Percentiles rank a stretch among this genome's conserved stretches.
Conservation (phyloP, 1,140 invertebrate species). For the Conopomorpha cramerella region DNA sequence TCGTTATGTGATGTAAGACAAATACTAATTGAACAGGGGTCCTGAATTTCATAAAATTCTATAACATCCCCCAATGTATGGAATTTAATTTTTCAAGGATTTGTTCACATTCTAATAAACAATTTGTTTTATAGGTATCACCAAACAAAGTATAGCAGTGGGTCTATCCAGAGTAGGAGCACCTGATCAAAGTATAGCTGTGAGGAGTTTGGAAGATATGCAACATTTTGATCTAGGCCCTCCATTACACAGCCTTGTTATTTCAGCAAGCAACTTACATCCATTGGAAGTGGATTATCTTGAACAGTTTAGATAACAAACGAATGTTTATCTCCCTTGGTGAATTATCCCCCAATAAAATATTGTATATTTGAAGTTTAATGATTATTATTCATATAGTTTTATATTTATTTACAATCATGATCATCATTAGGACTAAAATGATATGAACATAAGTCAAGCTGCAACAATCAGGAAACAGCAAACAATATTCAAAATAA, state of each 20-base stretch:
- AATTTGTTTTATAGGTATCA: too few relatives aligned
- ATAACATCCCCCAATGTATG: conserved; percentile 3
- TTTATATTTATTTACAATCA: conserved; percentile 58
- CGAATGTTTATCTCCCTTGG: too few relatives aligned
- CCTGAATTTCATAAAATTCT: too few relatives aligned
- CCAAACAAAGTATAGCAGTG: conserved; percentile 69
- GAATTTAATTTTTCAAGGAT: conserved; percentile 3
- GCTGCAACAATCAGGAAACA: conserved; percentile 42
- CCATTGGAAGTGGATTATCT: conserved; percentile 92
- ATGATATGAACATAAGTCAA: conserved; percentile 46
- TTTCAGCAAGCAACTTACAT: conserved; percentile 82
- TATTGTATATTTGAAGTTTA: conserved; percentile 11
- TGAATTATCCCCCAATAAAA: too few relatives aligned
- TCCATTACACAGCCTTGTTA: conserved; percentile 93
- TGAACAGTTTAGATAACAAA: conserved; percentile 60
- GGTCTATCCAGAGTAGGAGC: conserved; percentile 91
- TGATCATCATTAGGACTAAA: conserved; percentile 37
- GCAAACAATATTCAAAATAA: conserved; percentile 36
- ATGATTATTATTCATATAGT: conserved; percentile 29
- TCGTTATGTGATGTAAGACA: too few relatives aligned
- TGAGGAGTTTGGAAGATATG: conserved; percentile 77
- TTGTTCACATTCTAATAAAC: conserved; percentile 17
- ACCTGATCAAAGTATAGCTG: conserved; percentile 79
- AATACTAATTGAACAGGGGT: too few relatives aligned
- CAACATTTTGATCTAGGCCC: conserved; percentile 76